Evolutionary conservation across 2,888 invertebrate species (phyloP).

Genomic region (Dasypogon diadema): DNA sequence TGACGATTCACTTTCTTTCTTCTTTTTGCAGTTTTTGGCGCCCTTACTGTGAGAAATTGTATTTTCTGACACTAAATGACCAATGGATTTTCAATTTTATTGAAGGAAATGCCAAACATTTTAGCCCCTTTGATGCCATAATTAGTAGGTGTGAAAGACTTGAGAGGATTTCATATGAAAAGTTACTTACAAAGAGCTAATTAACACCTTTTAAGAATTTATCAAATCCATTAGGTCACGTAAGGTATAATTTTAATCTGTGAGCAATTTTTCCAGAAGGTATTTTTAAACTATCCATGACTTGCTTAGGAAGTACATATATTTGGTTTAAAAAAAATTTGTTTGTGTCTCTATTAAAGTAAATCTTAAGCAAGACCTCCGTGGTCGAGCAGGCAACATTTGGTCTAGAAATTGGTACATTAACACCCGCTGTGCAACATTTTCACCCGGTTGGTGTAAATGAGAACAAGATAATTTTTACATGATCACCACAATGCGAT

Average conservation of each 20-base stretch:
- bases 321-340: background rate
- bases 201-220: too few species aligned
- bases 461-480: conserved; percentile 54
- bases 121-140: conserved; percentile 24
- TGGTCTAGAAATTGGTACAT: conserved; percentile 26
- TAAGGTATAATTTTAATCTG: too few species aligned
- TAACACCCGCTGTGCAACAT: conserved; percentile 55
- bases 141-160: conserved; percentile 33
- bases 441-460: conserved; percentile 52
- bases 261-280: too few species aligned
- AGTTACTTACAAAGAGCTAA: background rate
- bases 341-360: background rate
- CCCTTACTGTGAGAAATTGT: conserved; percentile 9
- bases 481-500: conserved; percentile 47
- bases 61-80: background rate
- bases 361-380: conserved; percentile 47
- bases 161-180: background rate
- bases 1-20: conserved; percentile 14
- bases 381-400: conserved; percentile 30
- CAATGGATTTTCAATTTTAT: background rate
- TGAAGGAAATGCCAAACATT: conserved; percentile 11
- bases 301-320: too few species aligned
- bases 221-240: too few species aligned
- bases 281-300: too few species aligned
- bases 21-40: conserved; percentile 29